Conservation (phyloP, 2,888 invertebrate genomes). For the Lysandra coridon region DNA sequence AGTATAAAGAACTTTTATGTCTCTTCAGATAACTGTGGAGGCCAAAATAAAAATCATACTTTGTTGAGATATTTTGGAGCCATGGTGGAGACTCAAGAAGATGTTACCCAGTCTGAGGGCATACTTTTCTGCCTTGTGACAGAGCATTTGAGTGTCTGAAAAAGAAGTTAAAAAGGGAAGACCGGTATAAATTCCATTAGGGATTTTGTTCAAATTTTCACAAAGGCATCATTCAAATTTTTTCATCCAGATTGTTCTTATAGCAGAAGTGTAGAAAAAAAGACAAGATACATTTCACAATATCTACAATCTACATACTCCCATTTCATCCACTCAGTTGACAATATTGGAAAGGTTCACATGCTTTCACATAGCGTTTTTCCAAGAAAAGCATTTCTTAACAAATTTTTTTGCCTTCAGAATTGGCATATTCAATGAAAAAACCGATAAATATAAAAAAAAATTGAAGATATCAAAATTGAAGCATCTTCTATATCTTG, state of each 20-base stretch:
- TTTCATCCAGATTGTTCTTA: not conserved
- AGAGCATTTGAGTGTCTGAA: slow-evolving; percentile 18
- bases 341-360: not conserved
- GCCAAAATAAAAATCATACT: slow-evolving; percentile 23
- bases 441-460: too few relatives aligned
- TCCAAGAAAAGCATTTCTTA: too few relatives aligned
- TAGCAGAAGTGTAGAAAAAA: slow-evolving; percentile 21
- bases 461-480: too few relatives aligned
- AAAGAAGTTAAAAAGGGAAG: slow-evolving; percentile 13
- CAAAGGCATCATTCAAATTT: too few relatives aligned
- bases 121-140: slow-evolving; percentile 27
- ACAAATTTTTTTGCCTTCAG: too few relatives aligned
- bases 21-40: slow-evolving; percentile 19
- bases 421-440: too few relatives aligned
- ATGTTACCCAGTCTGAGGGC: slow-evolving; percentile 9
- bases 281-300: slow-evolving; percentile 9
- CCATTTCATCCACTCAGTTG: slow-evolving; percentile 17
- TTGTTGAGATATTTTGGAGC: not conserved
- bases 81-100: not conserved
- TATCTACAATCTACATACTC: slow-evolving; percentile 10
- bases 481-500: too few relatives aligned
- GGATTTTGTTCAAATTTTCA: not conserved
- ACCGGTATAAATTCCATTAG: not conserved
- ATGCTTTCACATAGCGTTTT: too few relatives aligned
- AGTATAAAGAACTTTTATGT: not conserved